phyloP scores from a whole-genome alignment of 2,113 vertebrate species.

The Potamarius usumacintae region DNA sequence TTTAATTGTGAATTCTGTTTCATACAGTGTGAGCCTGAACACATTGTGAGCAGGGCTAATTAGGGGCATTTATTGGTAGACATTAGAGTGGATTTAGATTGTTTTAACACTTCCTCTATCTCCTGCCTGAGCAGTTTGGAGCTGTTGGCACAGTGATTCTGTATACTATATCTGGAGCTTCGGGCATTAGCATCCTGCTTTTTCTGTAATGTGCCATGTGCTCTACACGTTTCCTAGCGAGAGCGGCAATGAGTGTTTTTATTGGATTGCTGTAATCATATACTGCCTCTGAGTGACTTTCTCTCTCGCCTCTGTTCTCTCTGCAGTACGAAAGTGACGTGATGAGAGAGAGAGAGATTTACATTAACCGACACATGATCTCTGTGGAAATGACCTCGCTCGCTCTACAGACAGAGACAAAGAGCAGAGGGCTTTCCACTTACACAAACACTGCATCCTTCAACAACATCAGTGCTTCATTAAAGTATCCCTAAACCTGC shows the following conservation, averaged over 20 bases:
- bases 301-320: conserved; percentile 4
- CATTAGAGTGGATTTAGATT: conserved; percentile 26
- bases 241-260: conserved; percentile 54
- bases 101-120: conserved; percentile 20
- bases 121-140: conserved; percentile 37
- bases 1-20: background rate
- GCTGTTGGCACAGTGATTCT: conserved; percentile 28
- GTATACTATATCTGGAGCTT: conserved; percentile 44
- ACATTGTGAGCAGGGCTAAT: background rate
- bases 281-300: conserved; percentile 40
- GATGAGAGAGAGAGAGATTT: conserved; percentile 10
- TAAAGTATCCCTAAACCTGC: background rate
- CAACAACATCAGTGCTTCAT: background rate
- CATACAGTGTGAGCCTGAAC: background rate
- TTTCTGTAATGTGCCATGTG: conserved; percentile 47
- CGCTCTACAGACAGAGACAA: conserved; percentile 16
- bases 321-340: background rate
- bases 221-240: conserved; percentile 41
- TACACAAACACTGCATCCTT: background rate
- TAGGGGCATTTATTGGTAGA: conserved; percentile 28
- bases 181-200: conserved; percentile 41
- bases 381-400: conserved; percentile 47
- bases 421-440: conserved; percentile 30
- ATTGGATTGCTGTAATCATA: conserved; percentile 57
- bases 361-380: conserved; percentile 51